phyloP scores from a whole-genome alignment of 2,113 vertebrate species.

The Oenanthe melanoleuca region DNA sequence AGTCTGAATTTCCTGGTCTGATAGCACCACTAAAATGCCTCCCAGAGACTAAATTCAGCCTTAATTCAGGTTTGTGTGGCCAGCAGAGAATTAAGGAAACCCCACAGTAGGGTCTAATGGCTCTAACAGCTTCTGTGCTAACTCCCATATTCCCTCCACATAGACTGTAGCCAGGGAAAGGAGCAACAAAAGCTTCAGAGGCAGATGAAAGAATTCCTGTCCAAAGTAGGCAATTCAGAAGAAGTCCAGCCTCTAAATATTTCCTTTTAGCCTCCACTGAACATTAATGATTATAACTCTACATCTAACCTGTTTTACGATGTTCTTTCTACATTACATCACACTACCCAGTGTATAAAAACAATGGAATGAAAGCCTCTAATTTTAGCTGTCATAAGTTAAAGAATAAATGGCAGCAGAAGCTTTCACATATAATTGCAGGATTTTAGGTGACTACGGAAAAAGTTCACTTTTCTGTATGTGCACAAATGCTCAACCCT shows the following conservation, averaged over 20 bases:
- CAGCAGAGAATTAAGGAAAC: constrained; percentile 6
- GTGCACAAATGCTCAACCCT: not conserved
- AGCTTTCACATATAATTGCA: constrained; percentile 31
- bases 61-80: not conserved
- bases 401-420: constrained; percentile 48
- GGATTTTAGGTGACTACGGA: constrained; percentile 29
- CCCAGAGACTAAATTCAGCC: not conserved
- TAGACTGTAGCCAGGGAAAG: not conserved
- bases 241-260: not conserved
- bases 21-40: not conserved
- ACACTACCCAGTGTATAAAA: constrained; percentile 40
- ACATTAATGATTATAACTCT: not conserved
- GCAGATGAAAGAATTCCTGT: not conserved
- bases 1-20: not conserved
- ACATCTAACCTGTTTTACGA: constrained; percentile 6
- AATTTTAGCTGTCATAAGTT: constrained; percentile 60
- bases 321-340: constrained; percentile 44
- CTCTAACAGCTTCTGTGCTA: not conserved
- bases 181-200: not conserved
- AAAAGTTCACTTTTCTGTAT: not conserved
- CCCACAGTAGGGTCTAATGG: not conserved
- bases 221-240: not conserved
- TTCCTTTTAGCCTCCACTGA: not conserved
- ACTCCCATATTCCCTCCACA: not conserved
- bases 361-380: constrained; percentile 58